phyloP scores from a whole-genome alignment of 2,888 invertebrate species.

The Caenorhabditis becei region DNA sequence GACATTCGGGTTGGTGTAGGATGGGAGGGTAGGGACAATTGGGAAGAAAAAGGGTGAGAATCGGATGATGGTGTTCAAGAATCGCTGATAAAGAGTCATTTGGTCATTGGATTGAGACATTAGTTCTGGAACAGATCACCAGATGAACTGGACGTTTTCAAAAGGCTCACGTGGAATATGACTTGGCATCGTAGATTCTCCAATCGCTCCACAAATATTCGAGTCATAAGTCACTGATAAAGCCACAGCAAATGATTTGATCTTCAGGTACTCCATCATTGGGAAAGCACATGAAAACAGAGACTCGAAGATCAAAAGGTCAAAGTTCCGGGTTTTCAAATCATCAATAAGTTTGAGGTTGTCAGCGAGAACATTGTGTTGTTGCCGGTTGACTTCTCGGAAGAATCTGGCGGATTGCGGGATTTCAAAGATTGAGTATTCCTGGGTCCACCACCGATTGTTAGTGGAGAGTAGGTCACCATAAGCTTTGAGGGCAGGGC shows the following conservation, averaged over 20 bases:
- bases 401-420: slow-evolving; percentile 31
- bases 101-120: slow-evolving; percentile 17
- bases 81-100: slow-evolving; percentile 19
- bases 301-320: slow-evolving; percentile 20
- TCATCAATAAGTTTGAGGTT: slow-evolving; percentile 9
- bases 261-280: slow-evolving; percentile 26
- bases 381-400: slow-evolving; percentile 9
- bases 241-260: slow-evolving; percentile 13
- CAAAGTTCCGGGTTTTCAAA: slow-evolving; percentile 22
- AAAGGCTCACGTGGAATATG: slow-evolving; percentile 19
- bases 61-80: slow-evolving; percentile 4
- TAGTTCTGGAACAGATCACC: slow-evolving; percentile 3
- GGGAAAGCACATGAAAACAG: slow-evolving; percentile 31
- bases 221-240: slow-evolving; percentile 23
- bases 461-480: slow-evolving; percentile 31
- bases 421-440: slow-evolving; percentile 20
- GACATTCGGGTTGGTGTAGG: not conserved
- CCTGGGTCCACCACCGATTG: slow-evolving; percentile 28
- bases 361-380: slow-evolving; percentile 13
- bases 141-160: not conserved
- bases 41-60: not conserved
- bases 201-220: slow-evolving; percentile 2
- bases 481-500: slow-evolving; percentile 21
- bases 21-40: slow-evolving; percentile 3
- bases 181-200: slow-evolving; percentile 31